Base-by-base conservation (phyloP, 2,113 vertebrate genomes). In the Oncorhynchus tshawytscha region DNA sequence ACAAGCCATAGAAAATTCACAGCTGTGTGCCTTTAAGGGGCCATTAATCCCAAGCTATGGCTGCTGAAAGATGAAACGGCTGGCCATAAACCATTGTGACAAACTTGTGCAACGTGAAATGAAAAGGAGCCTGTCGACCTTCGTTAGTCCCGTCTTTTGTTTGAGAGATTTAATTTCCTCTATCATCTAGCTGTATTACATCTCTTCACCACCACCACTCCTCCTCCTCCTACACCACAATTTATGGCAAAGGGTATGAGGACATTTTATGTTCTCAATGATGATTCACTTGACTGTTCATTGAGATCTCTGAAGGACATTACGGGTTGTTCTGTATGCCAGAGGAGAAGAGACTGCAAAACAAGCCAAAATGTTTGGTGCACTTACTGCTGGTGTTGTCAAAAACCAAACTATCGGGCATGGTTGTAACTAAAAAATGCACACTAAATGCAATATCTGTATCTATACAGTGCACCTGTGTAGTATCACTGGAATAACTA, bases 11-110 rank as follows among this genome's bases (percentile, higher is more conserved):
- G 82, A 84, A 80, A 66, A 73, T 72, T 80, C 78, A 68, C 88
- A 91, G 86, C 88, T 89, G 89, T 78, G 85, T 85, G 74, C 79
- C 81, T 86, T 89, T 86, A 82, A 72, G 72, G 80, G 77, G 83
- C 87, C 76, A 88, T 90, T 92, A 87, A 91, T 89, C 89, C 84
- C 74, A 15, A 87, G 80, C 77, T 84, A 84, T 77, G 90, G 84
- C 84, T 80, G 84, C 75, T 80, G 84, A 87, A 88, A 89, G 82
- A 89, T 90, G 85, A 90, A 89, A 90, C 87, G 88, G 86, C 83
- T 87, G 85, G 81, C 75, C 69, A 75, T 90, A 89, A 91, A 90
- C 83, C 80, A 72, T 85, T 75, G 45, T 82, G 89, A 87, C 86
- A 86, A 87, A 87, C 74, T 77, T 83, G 70, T 80, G 77, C 39